Base-by-base conservation (phyloP, 2,797 vertebrate genomes). In the Synanceia verrucosa region DNA sequence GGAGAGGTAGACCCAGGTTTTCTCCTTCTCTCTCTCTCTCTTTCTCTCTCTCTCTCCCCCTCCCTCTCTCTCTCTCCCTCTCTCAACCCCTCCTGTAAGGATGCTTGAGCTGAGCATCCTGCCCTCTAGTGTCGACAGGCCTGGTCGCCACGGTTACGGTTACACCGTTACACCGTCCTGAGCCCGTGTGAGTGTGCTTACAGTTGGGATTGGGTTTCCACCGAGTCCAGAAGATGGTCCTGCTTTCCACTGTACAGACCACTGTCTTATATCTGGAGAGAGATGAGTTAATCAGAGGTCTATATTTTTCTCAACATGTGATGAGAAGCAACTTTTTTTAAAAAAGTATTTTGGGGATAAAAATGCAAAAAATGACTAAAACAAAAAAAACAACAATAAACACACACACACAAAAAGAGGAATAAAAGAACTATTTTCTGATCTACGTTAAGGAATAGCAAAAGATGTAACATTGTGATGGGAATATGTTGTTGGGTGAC, bases 271-370 rank as follows among this genome's bases (percentile, higher is more conserved):
- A 86, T 65, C 84, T 23, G 78, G 83, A 90, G 86, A 84, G 83
- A 89, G 86, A 60, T 70, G 89, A 91, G 87, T 88, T 79, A 76
- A 92, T 84, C 92, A 93, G 91, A 93, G 90, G 87, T 94, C 91
- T 95, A 93, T 95, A 94, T 94, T 94, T 95, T 94, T 94, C 92
- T 94, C 90, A 91, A 90, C 82, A 82, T 73, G 83, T 78, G 88
- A 91, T 65, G 83, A 93, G 89, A 93, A 90, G n/a, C 14, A 62
- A 90, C 87, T 92, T 93, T 93, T 93, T 92, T 88, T 82, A 87
- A 90, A 84, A 61, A 94, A 92, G 89, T 94, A 94, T 95, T 95
- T 95, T 94, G 92, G 80, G 92, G 89, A 94, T 92, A 93, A 94
- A 94, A 93, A 89, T 23, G 60, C 65, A 88, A 83, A 91, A 82